Conservation (phyloP, 2,797 vertebrate species). For the Sitta carolinensis region DNA sequence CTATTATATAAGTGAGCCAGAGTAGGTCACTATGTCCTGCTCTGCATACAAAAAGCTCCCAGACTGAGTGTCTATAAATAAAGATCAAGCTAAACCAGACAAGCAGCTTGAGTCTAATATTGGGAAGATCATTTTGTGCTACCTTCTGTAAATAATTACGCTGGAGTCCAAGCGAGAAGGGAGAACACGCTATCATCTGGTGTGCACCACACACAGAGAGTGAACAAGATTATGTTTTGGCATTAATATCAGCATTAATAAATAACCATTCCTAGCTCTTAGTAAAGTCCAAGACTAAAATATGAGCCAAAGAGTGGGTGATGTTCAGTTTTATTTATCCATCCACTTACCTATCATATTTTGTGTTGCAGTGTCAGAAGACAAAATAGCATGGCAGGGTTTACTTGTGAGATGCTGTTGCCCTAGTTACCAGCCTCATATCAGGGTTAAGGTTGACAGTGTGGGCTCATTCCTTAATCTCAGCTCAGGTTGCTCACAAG, state of each 20-base stretch:
- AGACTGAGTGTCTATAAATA: slow-evolving; percentile 51
- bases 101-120: slow-evolving; percentile 60
- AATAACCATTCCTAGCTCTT: background rate
- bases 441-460: slow-evolving; percentile 63
- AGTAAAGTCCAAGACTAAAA: background rate
- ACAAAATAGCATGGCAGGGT: background rate
- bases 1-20: slow-evolving; percentile 46
- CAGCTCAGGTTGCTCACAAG: slow-evolving; percentile 58
- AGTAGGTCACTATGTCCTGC: slow-evolving; percentile 59
- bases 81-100: slow-evolving; percentile 59
- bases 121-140: slow-evolving; percentile 37
- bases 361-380: background rate
- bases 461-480: slow-evolving; percentile 61
- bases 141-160: slow-evolving; percentile 47
- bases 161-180: background rate
- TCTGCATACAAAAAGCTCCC: slow-evolving; percentile 21
- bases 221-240: background rate
- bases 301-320: background rate
- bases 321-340: background rate
- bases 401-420: slow-evolving; percentile 54
- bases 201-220: background rate
- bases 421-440: slow-evolving; percentile 58
- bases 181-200: background rate
- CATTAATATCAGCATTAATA: slow-evolving; percentile 5
- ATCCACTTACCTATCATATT: background rate